phyloP scores from a whole-genome alignment of 2,888 invertebrate species.

The Ennomos fuscantarius region DNA sequence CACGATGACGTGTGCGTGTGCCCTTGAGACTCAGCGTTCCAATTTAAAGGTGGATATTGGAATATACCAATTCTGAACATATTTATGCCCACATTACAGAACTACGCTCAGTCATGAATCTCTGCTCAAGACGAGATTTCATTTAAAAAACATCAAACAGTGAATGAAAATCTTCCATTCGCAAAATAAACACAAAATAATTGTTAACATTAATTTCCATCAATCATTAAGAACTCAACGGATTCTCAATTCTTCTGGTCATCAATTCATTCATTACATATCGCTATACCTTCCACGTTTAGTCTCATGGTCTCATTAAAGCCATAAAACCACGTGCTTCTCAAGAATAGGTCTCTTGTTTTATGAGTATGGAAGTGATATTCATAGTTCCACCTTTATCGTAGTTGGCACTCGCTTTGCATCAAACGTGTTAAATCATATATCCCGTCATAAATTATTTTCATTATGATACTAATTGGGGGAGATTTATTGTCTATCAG shows the following conservation, averaged over 20 bases:
- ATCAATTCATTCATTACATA: not conserved
- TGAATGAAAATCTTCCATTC: too few relatives aligned
- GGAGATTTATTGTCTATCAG: conserved; percentile 16
- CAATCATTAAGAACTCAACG: not conserved
- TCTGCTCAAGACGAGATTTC: too few relatives aligned
- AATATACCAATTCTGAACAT: conserved; percentile 16
- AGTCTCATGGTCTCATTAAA: conserved; percentile 5
- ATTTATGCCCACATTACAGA: too few relatives aligned
- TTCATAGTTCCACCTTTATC: conserved; percentile 41
- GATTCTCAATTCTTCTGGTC: not conserved
- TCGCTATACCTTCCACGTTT: not conserved
- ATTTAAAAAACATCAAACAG: too few relatives aligned
- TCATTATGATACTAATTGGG: conserved; percentile 30
- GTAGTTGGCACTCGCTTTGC: conserved; percentile 44
- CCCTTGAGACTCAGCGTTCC: conserved; percentile 24
- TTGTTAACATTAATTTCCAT: too few relatives aligned
- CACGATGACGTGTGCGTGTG: conserved; percentile 15
- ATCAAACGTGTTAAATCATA: conserved; percentile 37
- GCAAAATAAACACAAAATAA: too few relatives aligned
- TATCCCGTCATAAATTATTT: conserved; percentile 38
- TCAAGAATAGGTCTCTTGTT: conserved; percentile 12
- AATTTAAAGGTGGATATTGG: conserved; percentile 20
- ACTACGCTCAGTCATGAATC: too few relatives aligned
- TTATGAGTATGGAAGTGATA: conserved; percentile 36
- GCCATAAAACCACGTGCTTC: conserved; percentile 18